Evolutionary conservation across 2,113 vertebrate species (phyloP).

Genomic region (Gallinago undulata): DNA sequence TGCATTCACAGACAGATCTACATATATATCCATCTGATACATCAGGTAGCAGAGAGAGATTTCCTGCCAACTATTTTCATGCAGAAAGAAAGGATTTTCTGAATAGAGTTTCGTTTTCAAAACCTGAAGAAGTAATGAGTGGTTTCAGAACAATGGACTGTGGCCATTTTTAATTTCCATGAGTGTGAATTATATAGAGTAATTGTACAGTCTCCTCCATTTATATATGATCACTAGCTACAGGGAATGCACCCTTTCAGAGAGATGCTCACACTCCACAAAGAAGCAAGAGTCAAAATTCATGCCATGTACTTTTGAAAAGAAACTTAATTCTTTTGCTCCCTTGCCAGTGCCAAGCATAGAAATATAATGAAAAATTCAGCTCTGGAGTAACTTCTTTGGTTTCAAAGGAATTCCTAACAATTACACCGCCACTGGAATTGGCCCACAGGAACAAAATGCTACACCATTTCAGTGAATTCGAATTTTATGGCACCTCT

Average conservation of each 20-base stretch:
- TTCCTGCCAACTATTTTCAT: not conserved
- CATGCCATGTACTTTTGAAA: constrained; percentile 22
- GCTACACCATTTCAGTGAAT: not conserved
- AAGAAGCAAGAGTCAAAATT: constrained; percentile 37
- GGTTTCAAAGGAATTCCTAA: not conserved
- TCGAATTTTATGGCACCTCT: not conserved
- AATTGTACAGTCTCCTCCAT: not conserved
- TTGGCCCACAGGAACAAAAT: not conserved
- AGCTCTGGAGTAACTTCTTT: not conserved
- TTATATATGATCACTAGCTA: not conserved
- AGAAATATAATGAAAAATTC: not conserved
- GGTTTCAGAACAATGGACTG: constrained; percentile 16
- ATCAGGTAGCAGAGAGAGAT: not conserved
- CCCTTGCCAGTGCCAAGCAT: not conserved
- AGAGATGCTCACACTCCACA: not conserved
- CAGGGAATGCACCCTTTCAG: not conserved
- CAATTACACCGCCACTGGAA: not conserved
- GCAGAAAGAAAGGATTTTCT: not conserved
- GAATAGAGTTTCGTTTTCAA: constrained; percentile 8
- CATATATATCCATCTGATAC: not conserved
- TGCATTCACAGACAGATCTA: not conserved
- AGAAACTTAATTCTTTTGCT: constrained; percentile 44
- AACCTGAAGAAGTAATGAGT: not conserved
- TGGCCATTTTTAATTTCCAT: constrained; percentile 40
- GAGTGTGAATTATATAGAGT: not conserved